Evolutionary conservation across 64 coral and sea anemone species (phyloP).

Genomic region (Catalaphyllia jardinei): DNA sequence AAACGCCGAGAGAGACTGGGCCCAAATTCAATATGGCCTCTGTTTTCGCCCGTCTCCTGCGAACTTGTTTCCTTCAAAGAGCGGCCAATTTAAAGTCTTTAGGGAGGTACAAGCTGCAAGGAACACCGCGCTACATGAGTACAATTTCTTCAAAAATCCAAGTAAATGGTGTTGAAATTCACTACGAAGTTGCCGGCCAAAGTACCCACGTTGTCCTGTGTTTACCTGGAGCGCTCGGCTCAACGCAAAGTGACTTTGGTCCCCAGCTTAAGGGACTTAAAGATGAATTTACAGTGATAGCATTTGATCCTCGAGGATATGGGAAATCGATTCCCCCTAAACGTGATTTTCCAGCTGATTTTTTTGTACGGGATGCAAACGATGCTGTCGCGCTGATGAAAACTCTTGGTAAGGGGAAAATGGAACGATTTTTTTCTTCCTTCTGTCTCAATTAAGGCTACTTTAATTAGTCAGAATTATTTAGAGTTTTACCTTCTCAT

Average conservation of each 20-base stretch:
- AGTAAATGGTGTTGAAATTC: slow-evolving; percentile 89
- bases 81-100: not conserved
- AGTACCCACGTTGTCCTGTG: slow-evolving; percentile 78
- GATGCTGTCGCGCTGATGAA: slow-evolving; percentile 86
- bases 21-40: slow-evolving; percentile 42
- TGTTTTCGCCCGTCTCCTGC: not conserved
- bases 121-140: not conserved
- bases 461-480: too few species aligned
- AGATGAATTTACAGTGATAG: slow-evolving; percentile 84
- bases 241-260: slow-evolving; percentile 93
- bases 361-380: slow-evolving; percentile 83
- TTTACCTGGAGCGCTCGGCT: slow-evolving; percentile 89
- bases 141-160: slow-evolving; percentile 58
- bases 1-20: slow-evolving; percentile 9
- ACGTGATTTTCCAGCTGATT: slow-evolving; percentile 91
- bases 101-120: not conserved
- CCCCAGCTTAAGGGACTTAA: slow-evolving; percentile 81
- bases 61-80: not conserved
- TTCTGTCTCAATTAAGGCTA: too few species aligned
- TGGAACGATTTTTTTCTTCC: too few species aligned
- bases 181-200: slow-evolving; percentile 70
- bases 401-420: slow-evolving; percentile 57
- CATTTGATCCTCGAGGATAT: slow-evolving; percentile 95
- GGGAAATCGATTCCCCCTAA: slow-evolving; percentile 96
- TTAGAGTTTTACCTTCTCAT: too few species aligned